These are phyloP conservation scores for Pelagia noctiluca DNA, from an alignment of 30 jellyfish, hydroid and myxozoan species.

Conservation along the genomic window DNA sequence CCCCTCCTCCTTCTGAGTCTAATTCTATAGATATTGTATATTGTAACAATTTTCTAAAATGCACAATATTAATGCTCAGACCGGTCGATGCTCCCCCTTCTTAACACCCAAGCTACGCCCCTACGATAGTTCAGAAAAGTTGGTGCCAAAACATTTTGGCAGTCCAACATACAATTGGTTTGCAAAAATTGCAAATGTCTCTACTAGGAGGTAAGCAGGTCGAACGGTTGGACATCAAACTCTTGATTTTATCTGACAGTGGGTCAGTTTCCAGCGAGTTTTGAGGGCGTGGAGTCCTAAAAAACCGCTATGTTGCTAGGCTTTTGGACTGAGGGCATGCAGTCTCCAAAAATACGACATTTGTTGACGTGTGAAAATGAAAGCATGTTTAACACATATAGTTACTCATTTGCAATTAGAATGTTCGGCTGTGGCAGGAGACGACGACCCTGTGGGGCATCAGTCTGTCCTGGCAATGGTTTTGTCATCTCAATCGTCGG, in stretches of 20 bases:
- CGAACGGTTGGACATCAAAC: too few relatives aligned
- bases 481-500: background rate
- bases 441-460: slow-evolving; percentile 71
- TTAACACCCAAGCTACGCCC: too few relatives aligned
- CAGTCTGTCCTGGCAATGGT: slow-evolving; percentile 11
- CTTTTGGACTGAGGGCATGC: slow-evolving; percentile 47
- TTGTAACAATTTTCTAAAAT: too few relatives aligned
- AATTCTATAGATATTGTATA: too few relatives aligned
- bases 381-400: slow-evolving; percentile 73
- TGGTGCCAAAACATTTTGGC: too few relatives aligned
- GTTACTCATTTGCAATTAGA: slow-evolving; percentile 55
- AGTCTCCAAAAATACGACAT: slow-evolving; percentile 77
- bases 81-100: too few relatives aligned
- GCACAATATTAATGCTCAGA: too few relatives aligned
- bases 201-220: too few relatives aligned
- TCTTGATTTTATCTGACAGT: slow-evolving; percentile 16
- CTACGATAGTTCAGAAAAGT: too few relatives aligned
- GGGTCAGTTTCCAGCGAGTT: slow-evolving; percentile 65
- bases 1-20: too few relatives aligned
- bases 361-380: slow-evolving; percentile 74
- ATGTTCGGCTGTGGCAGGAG: slow-evolving; percentile 35
- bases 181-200: too few relatives aligned
- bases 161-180: too few relatives aligned
- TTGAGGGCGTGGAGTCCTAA: slow-evolving; percentile 58
- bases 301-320: slow-evolving; percentile 72